Evolutionary conservation across 1,140 invertebrate species (phyloP).

Genomic region (Trachelipus rathkii): DNA sequence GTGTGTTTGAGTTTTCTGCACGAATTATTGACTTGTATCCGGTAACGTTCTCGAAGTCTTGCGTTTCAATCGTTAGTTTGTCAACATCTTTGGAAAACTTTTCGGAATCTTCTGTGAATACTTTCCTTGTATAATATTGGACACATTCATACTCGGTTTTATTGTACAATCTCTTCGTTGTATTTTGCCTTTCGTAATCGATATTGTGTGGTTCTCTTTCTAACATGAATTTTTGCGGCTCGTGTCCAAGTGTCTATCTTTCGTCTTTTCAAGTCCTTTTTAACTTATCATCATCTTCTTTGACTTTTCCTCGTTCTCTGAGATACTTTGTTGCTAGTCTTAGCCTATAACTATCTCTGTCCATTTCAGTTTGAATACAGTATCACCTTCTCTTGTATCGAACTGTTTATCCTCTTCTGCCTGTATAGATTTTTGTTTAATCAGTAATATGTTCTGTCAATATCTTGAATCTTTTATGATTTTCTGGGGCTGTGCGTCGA

Average conservation of each 20-base stretch:
- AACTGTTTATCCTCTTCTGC: no score
- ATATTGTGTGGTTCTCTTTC: conserved; percentile 74
- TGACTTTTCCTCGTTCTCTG: conserved; percentile 65
- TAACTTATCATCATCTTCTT: conserved; percentile 73
- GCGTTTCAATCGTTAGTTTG: conserved; percentile 60
- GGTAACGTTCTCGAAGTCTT: conserved; percentile 69
- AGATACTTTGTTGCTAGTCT: conserved; percentile 78
- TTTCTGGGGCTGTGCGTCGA: no score
- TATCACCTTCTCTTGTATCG: no score
- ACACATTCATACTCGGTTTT: conserved; percentile 68
- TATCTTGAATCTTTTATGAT: no score
- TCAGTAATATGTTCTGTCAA: no score
- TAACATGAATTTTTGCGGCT: no score
- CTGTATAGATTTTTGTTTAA: no score
- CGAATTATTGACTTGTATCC: conserved; percentile 66
- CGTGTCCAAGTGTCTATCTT: no score
- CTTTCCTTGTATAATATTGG: conserved; percentile 74
- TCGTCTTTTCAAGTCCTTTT: conserved; percentile 74
- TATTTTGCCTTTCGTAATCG: conserved; percentile 59
- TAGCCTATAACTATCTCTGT: no score
- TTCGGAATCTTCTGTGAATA: conserved; percentile 81
- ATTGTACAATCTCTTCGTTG: conserved; percentile 62
- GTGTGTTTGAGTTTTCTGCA: conserved; percentile 70
- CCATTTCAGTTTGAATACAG: no score
- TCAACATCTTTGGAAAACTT: conserved; percentile 53